These are phyloP conservation scores for Drosophila antonietae DNA, from an alignment of 2,888 invertebrate species.

Conservation along the genomic window DNA sequence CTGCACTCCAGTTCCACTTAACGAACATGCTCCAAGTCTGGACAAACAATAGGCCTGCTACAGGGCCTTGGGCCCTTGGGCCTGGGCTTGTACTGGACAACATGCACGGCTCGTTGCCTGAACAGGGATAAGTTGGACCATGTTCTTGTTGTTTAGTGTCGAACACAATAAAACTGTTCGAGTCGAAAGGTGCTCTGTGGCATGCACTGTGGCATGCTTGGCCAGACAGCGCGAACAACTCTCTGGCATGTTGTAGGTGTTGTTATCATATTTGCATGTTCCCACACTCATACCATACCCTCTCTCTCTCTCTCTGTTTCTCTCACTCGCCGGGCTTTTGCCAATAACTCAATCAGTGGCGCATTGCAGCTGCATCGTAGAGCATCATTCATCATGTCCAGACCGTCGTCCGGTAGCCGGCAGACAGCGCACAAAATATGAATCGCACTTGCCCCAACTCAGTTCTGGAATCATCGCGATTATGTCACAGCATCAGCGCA, in stretches of 20 bases:
- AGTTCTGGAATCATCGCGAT: constrained; percentile 69
- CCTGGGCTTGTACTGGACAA: constrained; percentile 11
- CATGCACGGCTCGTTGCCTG: constrained; percentile 52
- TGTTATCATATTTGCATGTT: constrained; percentile 69
- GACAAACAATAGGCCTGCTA: constrained; percentile 64
- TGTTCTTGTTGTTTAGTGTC: constrained; percentile 63
- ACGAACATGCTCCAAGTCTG: constrained; percentile 74
- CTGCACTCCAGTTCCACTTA: constrained; percentile 57
- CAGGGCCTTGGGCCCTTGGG: neutral
- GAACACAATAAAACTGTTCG: constrained; percentile 58
- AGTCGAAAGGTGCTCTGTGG: constrained; percentile 32
- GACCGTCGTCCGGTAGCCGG: constrained; percentile 1
- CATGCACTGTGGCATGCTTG: constrained; percentile 10
- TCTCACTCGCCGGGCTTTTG: neutral
- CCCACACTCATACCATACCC: neutral
- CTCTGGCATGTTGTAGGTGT: constrained; percentile 66
- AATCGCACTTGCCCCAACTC: constrained; percentile 42
- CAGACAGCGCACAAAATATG: constrained; percentile 55
- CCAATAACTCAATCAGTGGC: constrained; percentile 74
- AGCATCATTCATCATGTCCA: constrained; percentile 66
- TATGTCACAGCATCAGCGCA: constrained; percentile 69
- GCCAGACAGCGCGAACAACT: constrained; percentile 11
- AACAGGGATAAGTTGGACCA: constrained; percentile 44
- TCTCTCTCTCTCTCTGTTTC: constrained; percentile 2
- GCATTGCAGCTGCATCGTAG: constrained; percentile 65